Base-by-base conservation (phyloP, 2,797 vertebrate species). In the Diglossa cyanea region DNA sequence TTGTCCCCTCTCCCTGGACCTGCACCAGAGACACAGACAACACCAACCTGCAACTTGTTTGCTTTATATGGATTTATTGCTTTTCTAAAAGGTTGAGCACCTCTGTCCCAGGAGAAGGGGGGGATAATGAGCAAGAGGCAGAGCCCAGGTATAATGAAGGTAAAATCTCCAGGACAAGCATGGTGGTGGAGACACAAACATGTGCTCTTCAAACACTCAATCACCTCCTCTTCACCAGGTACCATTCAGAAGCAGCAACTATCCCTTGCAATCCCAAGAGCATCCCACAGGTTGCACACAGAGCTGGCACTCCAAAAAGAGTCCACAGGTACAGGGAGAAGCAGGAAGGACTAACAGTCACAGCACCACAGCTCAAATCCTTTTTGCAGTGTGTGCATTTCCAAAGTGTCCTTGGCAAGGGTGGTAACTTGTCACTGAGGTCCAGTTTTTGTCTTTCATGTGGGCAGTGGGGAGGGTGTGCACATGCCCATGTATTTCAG, bases 401-500 rank as follows among this genome's bases (percentile, higher is more conserved):
- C 47, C 47, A 39, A 58, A 47, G 31, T 5, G 13, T 71, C 61
- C 65, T 70, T 74, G 31, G 16, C 42, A 73, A 42, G 15, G 44
- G 7, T 66, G n/a, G 2, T 11, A 71, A 40, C 17, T 51, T 67
- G n/a, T 13, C 55, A 50, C 8, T 4, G 25, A 92, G 31, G 33
- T 44, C 39, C 28, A 40, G 8, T 14, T 65, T 44, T 37, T 61
- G 42, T 45, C 65, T 73, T 58, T 47, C 71, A 74, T 31, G 48
- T 20, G 48, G 31, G 31, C 54, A 67, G 13, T 3, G 2, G 23
- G 40, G 15, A 13, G 19, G 33, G 8, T 21, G 25, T 4, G 6
- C 10, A 31, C 0, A 1, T 25, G 42, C 2, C 4, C 12, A 3
- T 4, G 2, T 10, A 66, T 42, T 86, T 61, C 20, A 37, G 42